Percentiles rank a stretch among this genome's conserved stretches.
Evolutionary conservation across 2,113 vertebrate species (phyloP).

Genomic region (Caretta caretta): DNA sequence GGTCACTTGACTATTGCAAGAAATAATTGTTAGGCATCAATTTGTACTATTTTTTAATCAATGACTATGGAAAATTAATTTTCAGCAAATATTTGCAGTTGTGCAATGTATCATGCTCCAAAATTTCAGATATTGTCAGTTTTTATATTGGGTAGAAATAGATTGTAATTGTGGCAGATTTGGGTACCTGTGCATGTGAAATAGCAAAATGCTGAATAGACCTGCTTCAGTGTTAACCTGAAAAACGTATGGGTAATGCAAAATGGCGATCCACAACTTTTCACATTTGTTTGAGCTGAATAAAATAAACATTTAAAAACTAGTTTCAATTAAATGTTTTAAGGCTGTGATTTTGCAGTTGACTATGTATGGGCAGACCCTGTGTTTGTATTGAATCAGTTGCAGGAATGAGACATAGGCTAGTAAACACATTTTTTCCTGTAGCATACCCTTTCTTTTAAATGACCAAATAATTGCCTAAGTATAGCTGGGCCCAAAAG

Average conservation of each 20-base stretch:
- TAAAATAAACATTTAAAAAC: not conserved
- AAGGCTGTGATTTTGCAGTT: not conserved
- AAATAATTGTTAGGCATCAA: not conserved
- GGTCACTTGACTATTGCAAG: not conserved
- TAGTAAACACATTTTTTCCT: not conserved
- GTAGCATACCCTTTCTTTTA: not conserved
- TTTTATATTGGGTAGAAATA: not conserved
- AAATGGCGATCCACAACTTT: not conserved
- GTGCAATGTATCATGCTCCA: not conserved
- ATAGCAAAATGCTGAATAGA: not conserved
- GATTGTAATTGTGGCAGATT: not conserved
- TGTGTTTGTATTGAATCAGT: not conserved
- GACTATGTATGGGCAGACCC: not conserved
- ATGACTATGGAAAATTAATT: not conserved
- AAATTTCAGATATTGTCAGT: not conserved
- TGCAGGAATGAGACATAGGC: constrained; percentile 2
- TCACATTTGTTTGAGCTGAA: not conserved
- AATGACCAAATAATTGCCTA: not conserved
- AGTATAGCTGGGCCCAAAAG: not conserved
- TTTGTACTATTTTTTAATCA: not conserved
- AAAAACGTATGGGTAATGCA: not conserved
- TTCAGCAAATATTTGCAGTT: not conserved
- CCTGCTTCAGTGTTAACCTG: not conserved
- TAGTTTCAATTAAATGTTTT: not conserved
- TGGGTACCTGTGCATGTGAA: not conserved